phyloP scores from a whole-genome alignment of 1,140 invertebrate species.

The Saccostrea glomerata region DNA sequence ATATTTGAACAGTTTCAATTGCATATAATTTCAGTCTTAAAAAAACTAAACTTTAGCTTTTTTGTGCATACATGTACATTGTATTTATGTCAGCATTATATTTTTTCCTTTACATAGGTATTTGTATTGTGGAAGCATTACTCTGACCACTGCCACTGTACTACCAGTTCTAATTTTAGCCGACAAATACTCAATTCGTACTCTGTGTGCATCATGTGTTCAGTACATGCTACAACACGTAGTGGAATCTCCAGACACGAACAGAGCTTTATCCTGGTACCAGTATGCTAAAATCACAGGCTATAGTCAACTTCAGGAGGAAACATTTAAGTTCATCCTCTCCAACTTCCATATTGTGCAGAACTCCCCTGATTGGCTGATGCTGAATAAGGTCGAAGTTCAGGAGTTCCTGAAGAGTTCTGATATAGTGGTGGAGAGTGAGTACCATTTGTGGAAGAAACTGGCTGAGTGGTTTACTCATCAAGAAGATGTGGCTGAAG shows the following conservation, averaged over 20 bases:
- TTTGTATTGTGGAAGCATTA: conserved; percentile 71
- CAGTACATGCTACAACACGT: conserved; percentile 75
- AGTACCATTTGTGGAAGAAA: conserved; percentile 67
- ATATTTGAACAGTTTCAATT: too few relatives aligned
- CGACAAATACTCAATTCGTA: conserved; percentile 74
- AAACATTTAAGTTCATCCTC: conserved; percentile 72
- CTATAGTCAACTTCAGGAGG: conserved; percentile 67
- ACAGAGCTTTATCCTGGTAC: conserved; percentile 75
- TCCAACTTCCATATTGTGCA: conserved; percentile 75
- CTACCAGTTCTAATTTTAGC: conserved; percentile 73
- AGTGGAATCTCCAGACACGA: conserved; percentile 72
- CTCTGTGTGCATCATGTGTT: conserved; percentile 72
- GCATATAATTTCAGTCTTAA: too few relatives aligned
- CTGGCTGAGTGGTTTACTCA: conserved; percentile 71
- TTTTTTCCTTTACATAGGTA: conserved; percentile 68
- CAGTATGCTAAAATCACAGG: conserved; percentile 74
- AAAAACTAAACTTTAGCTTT: too few relatives aligned
- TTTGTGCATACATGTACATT: too few relatives aligned
- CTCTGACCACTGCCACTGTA: conserved; percentile 70
- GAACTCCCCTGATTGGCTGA: conserved; percentile 72
- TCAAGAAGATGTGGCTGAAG: conserved; percentile 65
- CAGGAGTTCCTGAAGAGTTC: conserved; percentile 72
- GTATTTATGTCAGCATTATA: too few relatives aligned
- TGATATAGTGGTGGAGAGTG: conserved; percentile 72
- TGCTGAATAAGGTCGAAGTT: conserved; percentile 67